Evolutionary conservation across 2,113 vertebrate genomes (phyloP).

Genomic region (Glareola pratincola): DNA sequence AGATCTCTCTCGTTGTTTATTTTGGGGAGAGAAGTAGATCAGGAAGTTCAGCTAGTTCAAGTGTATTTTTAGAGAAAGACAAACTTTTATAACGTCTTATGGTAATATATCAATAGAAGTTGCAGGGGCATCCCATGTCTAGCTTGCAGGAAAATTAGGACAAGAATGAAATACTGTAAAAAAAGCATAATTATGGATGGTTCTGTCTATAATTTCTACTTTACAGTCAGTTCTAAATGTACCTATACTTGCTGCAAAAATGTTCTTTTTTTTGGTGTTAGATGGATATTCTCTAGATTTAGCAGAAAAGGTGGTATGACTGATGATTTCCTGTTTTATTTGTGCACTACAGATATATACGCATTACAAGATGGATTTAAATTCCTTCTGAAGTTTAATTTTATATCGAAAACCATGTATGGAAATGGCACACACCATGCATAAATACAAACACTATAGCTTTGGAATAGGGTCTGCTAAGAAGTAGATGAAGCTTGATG

Average conservation of each 20-base stretch:
- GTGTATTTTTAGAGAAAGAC: conserved; percentile 8
- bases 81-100: neutral
- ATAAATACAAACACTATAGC: neutral
- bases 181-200: neutral
- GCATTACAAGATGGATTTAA: neutral
- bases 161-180: neutral
- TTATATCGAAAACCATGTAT: neutral
- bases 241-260: neutral
- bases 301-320: neutral
- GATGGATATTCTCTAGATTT: neutral
- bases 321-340: neutral
- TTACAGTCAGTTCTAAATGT: neutral
- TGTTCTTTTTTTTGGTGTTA: neutral
- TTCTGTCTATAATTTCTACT: neutral
- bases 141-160: neutral
- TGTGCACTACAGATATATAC: neutral
- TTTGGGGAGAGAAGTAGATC: conserved; percentile 32
- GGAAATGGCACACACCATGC: neutral
- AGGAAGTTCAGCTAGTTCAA: conserved; percentile 42
- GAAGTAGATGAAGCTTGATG: neutral
- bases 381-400: neutral
- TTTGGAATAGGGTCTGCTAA: neutral
- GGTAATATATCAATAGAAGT: neutral
- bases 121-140: neutral
- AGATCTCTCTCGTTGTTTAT: neutral